Conservation (phyloP, 2,113 vertebrate species). For the Heliornis fulica region DNA sequence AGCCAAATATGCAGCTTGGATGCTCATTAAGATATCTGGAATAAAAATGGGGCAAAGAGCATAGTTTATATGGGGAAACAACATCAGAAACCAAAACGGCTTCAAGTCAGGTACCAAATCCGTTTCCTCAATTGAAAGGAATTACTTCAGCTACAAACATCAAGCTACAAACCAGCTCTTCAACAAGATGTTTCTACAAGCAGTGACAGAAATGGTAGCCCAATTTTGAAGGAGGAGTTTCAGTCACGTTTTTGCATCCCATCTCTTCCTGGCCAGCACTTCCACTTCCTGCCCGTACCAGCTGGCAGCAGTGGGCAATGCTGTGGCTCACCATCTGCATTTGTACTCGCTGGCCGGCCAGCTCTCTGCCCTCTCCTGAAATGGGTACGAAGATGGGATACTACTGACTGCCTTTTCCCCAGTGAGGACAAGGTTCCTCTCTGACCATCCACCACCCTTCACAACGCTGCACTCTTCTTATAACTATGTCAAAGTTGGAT, state of each 20-base stretch:
- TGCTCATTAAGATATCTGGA: neutral
- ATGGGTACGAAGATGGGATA: neutral
- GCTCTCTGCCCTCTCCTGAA: neutral
- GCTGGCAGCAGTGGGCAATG: neutral
- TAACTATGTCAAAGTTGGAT: neutral
- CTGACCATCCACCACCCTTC: neutral
- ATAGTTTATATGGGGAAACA: neutral
- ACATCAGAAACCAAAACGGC: neutral
- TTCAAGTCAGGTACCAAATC: neutral
- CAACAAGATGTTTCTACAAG: neutral
- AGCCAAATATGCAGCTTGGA: neutral
- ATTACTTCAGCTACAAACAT: neutral
- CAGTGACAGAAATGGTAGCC: fast-evolving
- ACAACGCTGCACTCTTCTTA: neutral
- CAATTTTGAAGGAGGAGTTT: neutral
- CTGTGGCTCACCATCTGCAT: neutral
- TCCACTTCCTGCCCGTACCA: neutral
- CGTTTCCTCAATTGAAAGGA: neutral
- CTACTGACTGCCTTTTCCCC: neutral
- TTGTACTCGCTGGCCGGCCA: fast-evolving
- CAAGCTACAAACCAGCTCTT: neutral
- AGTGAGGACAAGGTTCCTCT: neutral
- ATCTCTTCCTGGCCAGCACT: neutral
- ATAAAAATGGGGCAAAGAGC: neutral
- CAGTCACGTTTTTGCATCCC: neutral